These are phyloP conservation scores for Drosophila birchii DNA, from an alignment of 2,888 invertebrate species.

Conservation along the genomic window DNA sequence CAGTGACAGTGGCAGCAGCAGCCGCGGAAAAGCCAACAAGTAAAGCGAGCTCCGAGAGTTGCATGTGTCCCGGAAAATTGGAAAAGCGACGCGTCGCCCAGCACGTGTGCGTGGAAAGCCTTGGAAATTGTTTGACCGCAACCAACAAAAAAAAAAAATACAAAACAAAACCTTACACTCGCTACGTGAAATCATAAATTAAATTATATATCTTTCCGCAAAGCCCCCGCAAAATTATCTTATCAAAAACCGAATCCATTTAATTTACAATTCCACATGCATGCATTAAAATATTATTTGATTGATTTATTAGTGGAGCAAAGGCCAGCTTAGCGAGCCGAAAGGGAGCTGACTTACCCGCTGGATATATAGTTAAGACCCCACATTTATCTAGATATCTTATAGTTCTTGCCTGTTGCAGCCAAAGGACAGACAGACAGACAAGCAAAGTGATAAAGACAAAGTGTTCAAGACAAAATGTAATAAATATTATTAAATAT, in stretches of 20 bases:
- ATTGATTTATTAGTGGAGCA: constrained; percentile 51
- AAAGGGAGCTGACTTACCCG: constrained; percentile 5
- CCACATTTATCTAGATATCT: constrained; percentile 58
- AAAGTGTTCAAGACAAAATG: constrained; percentile 77
- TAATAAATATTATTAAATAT: constrained; percentile 63
- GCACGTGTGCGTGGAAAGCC: constrained; percentile 21
- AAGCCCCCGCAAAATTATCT: constrained; percentile 19
- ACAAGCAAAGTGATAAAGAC: constrained; percentile 73
- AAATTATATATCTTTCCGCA: constrained; percentile 1
- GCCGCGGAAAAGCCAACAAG: constrained; percentile 73
- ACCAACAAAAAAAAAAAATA: constrained; percentile 17
- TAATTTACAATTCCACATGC: constrained; percentile 38
- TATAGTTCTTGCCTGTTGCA: constrained; percentile 61
- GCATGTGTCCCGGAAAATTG: constrained; percentile 52
- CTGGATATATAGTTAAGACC: constrained; percentile 18
- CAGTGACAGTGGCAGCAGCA: constrained; percentile 32
- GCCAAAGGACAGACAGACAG: constrained; percentile 47
- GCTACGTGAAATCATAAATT: constrained; percentile 4
- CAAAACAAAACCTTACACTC: constrained; percentile 11
- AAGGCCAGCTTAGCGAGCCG: constrained; percentile 25
- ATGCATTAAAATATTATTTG: constrained; percentile 68
- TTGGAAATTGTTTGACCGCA: constrained; percentile 19
- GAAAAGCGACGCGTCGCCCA: constrained; percentile 20
- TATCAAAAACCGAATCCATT: constrained; percentile 6
- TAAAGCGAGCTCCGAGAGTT: constrained; percentile 51